A percentile compares a stretch with the other conserved stretches of the same genome.
phyloP scores from a whole-genome alignment of 2,888 invertebrate genomes.

The Morinoia aosen region DNA sequence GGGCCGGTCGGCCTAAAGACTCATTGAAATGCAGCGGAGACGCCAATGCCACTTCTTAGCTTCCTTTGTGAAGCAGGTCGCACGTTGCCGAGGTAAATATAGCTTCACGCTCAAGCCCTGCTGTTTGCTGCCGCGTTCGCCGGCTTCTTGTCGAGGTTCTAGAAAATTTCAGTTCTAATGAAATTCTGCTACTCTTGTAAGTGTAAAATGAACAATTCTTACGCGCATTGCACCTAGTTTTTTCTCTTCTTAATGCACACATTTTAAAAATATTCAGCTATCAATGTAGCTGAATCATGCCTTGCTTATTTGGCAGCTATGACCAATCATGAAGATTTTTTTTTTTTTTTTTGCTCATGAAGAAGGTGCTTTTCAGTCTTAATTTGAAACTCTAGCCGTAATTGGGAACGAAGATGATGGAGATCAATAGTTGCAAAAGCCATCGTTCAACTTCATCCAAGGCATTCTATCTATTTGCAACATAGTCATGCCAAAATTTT shows the following conservation, averaged over 20 bases:
- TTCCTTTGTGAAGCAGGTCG: not conserved
- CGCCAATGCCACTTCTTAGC: not conserved
- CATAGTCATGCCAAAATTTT: not conserved
- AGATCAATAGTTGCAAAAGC: not conserved
- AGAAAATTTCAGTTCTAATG: not conserved
- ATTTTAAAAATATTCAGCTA: not conserved
- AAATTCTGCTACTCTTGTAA: not conserved
- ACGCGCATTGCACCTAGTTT: not conserved
- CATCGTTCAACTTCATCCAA: not conserved
- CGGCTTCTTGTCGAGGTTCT: not conserved
- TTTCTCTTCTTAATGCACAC: not conserved
- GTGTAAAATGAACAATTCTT: not conserved
- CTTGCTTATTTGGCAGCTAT: not conserved
- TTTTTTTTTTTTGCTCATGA: not conserved
- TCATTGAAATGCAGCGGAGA: slow-evolving; percentile 34
- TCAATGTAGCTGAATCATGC: not conserved
- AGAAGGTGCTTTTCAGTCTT: not conserved
- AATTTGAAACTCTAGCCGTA: not conserved
- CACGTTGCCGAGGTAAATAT: slow-evolving; percentile 18
- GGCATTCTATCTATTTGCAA: not conserved
- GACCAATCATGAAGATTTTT: not conserved
- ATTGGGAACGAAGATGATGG: not conserved
- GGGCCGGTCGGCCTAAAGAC: not conserved
- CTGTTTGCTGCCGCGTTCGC: not conserved
- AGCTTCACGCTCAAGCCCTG: not conserved